Percentiles rank a stretch among this genome's conserved stretches.
These are phyloP conservation scores for Dermolepida albohirtum DNA, from an alignment of 2,888 invertebrate genomes.

Conservation along the genomic window DNA sequence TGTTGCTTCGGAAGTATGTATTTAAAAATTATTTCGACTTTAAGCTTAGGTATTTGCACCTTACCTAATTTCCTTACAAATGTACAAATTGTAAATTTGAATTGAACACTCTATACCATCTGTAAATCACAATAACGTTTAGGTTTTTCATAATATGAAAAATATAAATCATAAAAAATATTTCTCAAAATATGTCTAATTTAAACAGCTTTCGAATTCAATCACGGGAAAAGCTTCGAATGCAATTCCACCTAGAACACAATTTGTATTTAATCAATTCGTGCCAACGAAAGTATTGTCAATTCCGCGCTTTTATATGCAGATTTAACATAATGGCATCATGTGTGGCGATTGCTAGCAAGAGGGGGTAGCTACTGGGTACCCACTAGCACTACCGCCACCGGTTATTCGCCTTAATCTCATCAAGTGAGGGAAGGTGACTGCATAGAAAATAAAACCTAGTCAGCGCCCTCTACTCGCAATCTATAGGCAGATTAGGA, in stretches of 20 bases:
- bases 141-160: too few relatives aligned
- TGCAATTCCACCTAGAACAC: constrained; percentile 27
- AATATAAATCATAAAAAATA: too few relatives aligned
- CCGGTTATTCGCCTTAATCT: constrained; percentile 23
- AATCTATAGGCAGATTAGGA: constrained; percentile 38
- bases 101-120: too few relatives aligned
- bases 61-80: too few relatives aligned
- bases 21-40: too few relatives aligned
- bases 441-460: constrained; percentile 35
- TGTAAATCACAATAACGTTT: too few relatives aligned
- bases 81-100: too few relatives aligned
- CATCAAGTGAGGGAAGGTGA: constrained; percentile 34
- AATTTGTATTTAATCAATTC: constrained; percentile 36
- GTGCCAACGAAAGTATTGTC: constrained; percentile 22
- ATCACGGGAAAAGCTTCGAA: constrained; percentile 7
- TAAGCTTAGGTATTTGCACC: too few relatives aligned
- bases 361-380: not conserved
- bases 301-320: constrained; percentile 29
- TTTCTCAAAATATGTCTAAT: too few relatives aligned
- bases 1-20: too few relatives aligned
- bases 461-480: constrained; percentile 34
- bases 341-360: constrained; percentile 17
- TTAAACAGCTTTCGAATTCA: constrained; percentile 4
- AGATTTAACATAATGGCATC: constrained; percentile 35
- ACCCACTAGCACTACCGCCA: too few relatives aligned